Evolutionary conservation across 2,113 vertebrate genomes (phyloP), one percentile per base, ranked within the genome.

Genomic region (Heterotilapia buettikoferi): DNA sequence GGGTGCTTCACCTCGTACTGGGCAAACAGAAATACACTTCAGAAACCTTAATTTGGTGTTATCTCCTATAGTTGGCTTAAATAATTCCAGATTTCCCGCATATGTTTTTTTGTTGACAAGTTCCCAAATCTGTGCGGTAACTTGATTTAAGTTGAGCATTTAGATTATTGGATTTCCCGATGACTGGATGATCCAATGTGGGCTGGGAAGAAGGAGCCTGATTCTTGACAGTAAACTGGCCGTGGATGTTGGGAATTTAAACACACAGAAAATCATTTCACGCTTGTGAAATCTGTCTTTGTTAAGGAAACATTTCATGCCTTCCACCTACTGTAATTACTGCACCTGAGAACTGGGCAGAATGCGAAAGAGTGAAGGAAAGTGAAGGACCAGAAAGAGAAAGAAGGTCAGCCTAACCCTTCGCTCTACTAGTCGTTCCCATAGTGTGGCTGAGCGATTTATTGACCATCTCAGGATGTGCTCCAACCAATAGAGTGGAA

Each of bases 381-480:
- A 21, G 61, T 38, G 66, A 52, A 63, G 19, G 40, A 45, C 33
- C 63, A 80, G 47, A 83, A 82, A 76, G 45, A 80, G 85, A 91
- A 92, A 89, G 92, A 89, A 92, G 90, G 88, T 90, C 86, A 92
- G 86, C 81, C 84, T 52, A 85, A 86, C 88, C 89, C 86, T 93
- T 96, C 92, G 88, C 82, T 96, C 93, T 73, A 36, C 88, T 16
- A 73, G 90, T 88, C 96, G 96, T 96, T 96, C 97, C 97, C 96
- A 96, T 95, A 94, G 94, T 96, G 97, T 94, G 97, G 96, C 94
- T 96, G 97, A 97, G 95, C 95, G 94, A 98, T 99, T 98, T 98
- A 98, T 98, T 96, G 97, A 98, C 97, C 96, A 94, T 92, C 82
- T 92, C 96, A 94, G 96, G 96, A 96, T 90, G 97, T 95, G 92